A percentile compares a stretch with the other conserved stretches of the same genome.
Conservation (phyloP, 1,140 invertebrate species). For the Cepaea nemoralis region DNA sequence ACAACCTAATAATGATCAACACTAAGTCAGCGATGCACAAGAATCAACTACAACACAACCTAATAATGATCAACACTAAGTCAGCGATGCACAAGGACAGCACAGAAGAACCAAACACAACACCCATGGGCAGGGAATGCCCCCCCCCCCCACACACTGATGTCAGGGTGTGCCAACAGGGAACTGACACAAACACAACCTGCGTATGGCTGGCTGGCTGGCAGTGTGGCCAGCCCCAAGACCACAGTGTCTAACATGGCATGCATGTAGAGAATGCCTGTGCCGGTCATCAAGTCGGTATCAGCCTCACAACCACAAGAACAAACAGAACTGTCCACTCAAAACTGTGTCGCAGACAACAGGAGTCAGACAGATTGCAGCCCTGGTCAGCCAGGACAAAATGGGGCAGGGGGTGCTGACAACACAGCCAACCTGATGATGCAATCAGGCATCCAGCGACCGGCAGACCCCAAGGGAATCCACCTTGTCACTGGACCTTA, state of each 20-base stretch:
- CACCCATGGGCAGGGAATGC: no score
- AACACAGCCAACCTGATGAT: conserved; percentile 6
- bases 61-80: no score
- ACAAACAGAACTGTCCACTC: conserved; percentile 5
- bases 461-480: conserved; percentile 28
- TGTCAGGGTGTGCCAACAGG: background rate
- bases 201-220: background rate
- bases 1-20: no score
- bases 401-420: background rate
- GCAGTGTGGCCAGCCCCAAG: no score
- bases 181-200: conserved; percentile 32
- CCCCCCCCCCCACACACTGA: no score
- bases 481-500: conserved; percentile 23
- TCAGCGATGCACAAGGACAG: no score
- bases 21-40: no score
- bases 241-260: background rate
- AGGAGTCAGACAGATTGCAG: background rate
- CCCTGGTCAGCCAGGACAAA: background rate
- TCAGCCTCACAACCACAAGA: conserved; percentile 30
- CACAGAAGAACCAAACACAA: no score
- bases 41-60: no score
- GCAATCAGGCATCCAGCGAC: conserved; percentile 9
- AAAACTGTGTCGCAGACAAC: conserved; percentile 1
- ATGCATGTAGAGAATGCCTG: background rate
- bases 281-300: background rate